Evolutionary conservation across 2,797 vertebrate genomes (phyloP).

Genomic region (Galaxias olidus): DNA sequence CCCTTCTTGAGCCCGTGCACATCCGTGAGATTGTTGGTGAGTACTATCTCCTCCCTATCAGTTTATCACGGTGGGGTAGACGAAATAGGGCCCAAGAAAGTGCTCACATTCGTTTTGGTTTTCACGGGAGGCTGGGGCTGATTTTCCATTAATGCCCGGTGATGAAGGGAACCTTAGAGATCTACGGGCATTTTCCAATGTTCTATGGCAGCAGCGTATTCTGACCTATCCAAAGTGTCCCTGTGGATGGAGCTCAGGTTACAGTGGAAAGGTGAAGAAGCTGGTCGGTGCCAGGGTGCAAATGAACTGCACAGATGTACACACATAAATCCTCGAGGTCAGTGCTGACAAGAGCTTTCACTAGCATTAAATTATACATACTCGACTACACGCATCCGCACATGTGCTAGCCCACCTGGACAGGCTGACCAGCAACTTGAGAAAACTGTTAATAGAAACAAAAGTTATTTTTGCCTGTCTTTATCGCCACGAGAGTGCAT

Average conservation of each 20-base stretch:
- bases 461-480: no score
- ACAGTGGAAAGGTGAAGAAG: slow-evolving; percentile 38
- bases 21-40: slow-evolving; percentile 83
- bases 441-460: no score
- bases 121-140: no score
- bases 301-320: slow-evolving; percentile 62
- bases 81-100: no score
- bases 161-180: no score
- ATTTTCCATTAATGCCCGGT: neutral
- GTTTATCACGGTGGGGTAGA: no score
- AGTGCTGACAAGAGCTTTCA: slow-evolving; percentile 73
- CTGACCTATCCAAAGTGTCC: slow-evolving; percentile 45
- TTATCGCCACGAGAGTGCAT: no score
- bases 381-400: slow-evolving; percentile 24
- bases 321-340: slow-evolving; percentile 64
- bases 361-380: slow-evolving; percentile 63
- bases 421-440: neutral
- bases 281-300: slow-evolving; percentile 34
- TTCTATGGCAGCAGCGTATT: slow-evolving; percentile 36
- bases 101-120: no score
- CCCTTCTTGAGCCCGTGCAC: slow-evolving; percentile 74
- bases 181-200: no score
- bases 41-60: slow-evolving; percentile 25
- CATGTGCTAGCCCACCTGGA: slow-evolving; percentile 10
- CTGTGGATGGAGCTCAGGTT: slow-evolving; percentile 52